Conservation (phyloP, 2,888 invertebrate species). For the Xestia rhomboidea region DNA sequence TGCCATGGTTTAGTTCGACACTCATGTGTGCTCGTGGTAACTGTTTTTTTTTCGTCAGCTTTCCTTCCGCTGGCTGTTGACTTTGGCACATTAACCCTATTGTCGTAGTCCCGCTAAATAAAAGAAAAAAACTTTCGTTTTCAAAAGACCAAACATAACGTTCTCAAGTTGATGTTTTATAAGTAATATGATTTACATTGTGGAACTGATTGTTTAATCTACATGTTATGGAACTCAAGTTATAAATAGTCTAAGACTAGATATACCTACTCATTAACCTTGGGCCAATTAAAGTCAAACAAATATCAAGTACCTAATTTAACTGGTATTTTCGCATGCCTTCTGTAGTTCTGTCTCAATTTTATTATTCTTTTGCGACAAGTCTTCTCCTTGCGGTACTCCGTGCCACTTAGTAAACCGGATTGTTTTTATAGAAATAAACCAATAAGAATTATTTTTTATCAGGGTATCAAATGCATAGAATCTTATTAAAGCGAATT, state of each 20-base stretch:
- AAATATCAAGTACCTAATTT: slow-evolving; percentile 5
- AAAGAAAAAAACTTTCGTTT: slow-evolving; percentile 77
- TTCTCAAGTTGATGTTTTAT: not conserved
- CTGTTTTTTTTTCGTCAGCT: slow-evolving; percentile 73
- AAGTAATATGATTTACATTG: slow-evolving; percentile 21
- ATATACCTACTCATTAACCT: slow-evolving; percentile 18
- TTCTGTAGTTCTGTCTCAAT: slow-evolving; percentile 14
- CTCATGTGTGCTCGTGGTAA: slow-evolving; percentile 55
- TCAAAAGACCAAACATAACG: slow-evolving; percentile 66
- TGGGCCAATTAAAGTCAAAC: slow-evolving; percentile 31
- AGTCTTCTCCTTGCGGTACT: slow-evolving; percentile 55
- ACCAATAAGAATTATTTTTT: slow-evolving; percentile 4
- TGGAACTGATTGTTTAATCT: not conserved
- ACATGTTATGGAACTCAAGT: not conserved
- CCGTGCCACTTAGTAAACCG: slow-evolving; percentile 62
- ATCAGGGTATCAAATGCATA: not conserved
- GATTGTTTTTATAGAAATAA: slow-evolving; percentile 42
- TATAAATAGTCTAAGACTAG: not conserved
- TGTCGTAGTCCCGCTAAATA: slow-evolving; percentile 75
- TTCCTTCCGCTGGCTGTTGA: slow-evolving; percentile 78
- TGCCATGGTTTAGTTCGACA: not conserved
- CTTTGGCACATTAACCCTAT: slow-evolving; percentile 82
- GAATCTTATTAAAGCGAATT: not conserved
- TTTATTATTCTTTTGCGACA: slow-evolving; percentile 40
- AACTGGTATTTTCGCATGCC: slow-evolving; percentile 17